Base-by-base conservation (phyloP, 2,797 vertebrate genomes). In the Falco biarmicus region DNA sequence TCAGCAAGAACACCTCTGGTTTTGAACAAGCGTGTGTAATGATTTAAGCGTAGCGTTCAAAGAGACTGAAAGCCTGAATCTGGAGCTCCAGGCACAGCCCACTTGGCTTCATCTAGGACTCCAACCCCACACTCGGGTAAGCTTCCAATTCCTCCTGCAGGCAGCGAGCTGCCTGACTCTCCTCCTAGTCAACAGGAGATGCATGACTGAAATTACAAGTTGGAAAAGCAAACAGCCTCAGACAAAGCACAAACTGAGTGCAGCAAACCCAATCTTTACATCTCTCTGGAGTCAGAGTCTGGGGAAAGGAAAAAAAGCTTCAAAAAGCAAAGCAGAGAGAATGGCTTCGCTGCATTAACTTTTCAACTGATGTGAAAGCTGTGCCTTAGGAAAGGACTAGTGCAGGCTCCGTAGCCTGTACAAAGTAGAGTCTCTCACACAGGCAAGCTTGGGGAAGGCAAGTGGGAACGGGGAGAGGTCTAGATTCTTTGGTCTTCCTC, bases 281-380 rank as follows among this genome's bases (percentile, higher is more conserved):
- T 70, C 12, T 89, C 43, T n/a, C 32, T 54, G 41, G 39, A 66
- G 68, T 24, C 53, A 34, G 31, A 31, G 31, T 54, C 71, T 68
- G 22, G 69, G 37, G 57, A 78, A 75, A 68, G 15, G 28, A n/a
- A 13, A 7, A 7, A 74, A 47, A 41, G 31, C 34, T 78, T 63
- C 61, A 7, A 61, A 77, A 86, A 95, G 43, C 41, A 57, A 68
- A 86, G 47, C 47, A 79, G 56, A 81, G 79, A 91, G 70, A 71
- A 56, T 11, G 28, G 21, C 39, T 84, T 90, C 2, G 0, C 56
- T 5, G 0, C 3, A 0, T 28, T 28, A 76, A 51, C 41, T 48
- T 73, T n/a, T 48, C 28, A 48, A 2, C 28, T 57, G 39, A 8
- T 18, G 15, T 5, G 3, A 29, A 68, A 80, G 29, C 47, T 45